Percentiles rank a stretch among this genome's conserved stretches.
Conservation (phyloP, 1,140 invertebrate species). For the Oryctes rhinoceros region DNA sequence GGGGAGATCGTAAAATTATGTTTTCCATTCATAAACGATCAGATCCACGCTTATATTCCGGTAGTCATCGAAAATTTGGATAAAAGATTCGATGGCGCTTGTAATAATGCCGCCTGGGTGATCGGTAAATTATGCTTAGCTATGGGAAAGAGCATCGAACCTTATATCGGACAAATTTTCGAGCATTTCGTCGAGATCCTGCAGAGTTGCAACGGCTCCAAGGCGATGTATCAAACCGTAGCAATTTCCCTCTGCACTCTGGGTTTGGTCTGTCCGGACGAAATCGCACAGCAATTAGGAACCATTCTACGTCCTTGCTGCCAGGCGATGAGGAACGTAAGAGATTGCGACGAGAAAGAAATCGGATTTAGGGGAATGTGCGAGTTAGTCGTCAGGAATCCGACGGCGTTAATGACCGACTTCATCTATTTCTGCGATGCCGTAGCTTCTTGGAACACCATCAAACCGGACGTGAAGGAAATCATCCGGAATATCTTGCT, state of each 20-base stretch:
- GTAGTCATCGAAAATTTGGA: conserved; percentile 97
- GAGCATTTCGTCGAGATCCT: conserved; percentile 48
- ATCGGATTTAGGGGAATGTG: conserved; percentile 98
- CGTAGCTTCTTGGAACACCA: conserved; percentile 57
- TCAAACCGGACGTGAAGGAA: conserved; percentile 56
- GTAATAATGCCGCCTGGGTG: conserved; percentile 99
- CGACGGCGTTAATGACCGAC: conserved; percentile 55
- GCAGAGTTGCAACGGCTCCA: conserved; percentile 44
- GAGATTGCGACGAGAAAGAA: conserved; percentile 99
- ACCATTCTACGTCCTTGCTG: conserved; percentile 99
- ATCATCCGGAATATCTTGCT: conserved; percentile 55
- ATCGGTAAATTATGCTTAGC: conserved; percentile 97
- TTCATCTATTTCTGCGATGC: conserved; percentile 60
- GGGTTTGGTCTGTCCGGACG: conserved; percentile 98
- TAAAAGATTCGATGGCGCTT: conserved; percentile 96
- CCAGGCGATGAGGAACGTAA: conserved; percentile 93
- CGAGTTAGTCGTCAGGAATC: conserved; percentile 64
- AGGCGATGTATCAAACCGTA: conserved; percentile 62
- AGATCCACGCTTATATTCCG: conserved; percentile 92
- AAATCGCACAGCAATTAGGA: conserved; percentile 96
- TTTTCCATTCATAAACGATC: conserved; percentile 94
- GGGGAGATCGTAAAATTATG: conserved; percentile 98
- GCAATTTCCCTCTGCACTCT: conserved; percentile 99
- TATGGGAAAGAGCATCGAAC: conserved; percentile 69
- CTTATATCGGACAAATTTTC: conserved; percentile 55